A percentile compares a stretch with the other conserved stretches of the same genome.
Evolutionary conservation across 2,888 invertebrate genomes (phyloP).

Genomic region (Amaurobius ferox): DNA sequence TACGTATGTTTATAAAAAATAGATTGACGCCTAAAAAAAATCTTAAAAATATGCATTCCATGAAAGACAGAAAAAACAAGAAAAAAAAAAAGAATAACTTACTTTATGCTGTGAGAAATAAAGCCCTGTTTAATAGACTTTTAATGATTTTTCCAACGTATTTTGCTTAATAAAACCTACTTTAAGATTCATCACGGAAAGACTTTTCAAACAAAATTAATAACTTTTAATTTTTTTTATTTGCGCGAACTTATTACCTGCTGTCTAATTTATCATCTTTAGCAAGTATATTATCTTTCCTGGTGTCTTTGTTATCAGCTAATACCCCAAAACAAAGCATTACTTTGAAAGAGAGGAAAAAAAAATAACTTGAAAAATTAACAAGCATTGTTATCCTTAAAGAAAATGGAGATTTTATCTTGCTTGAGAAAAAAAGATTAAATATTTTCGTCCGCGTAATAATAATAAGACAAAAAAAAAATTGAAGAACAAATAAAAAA

Average conservation of each 20-base stretch:
- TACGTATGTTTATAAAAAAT: no score
- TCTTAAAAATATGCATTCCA: no score
- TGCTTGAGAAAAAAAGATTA: not conserved
- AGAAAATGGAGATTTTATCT: not conserved
- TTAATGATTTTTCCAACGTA: not conserved
- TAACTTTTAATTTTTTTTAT: not conserved
- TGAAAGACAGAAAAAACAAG: no score
- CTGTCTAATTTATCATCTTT: not conserved
- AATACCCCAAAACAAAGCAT: not conserved
- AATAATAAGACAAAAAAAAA: not conserved
- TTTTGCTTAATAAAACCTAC: not conserved
- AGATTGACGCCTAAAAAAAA: no score
- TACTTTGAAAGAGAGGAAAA: not conserved
- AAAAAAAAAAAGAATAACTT: not conserved
- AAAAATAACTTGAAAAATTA: not conserved
- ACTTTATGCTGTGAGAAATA: not conserved
- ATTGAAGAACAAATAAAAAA: not conserved
- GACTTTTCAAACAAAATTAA: not conserved
- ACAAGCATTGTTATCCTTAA: not conserved
- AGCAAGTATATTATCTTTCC: not conserved
- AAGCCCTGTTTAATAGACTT: not conserved
- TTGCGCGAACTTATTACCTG: not conserved
- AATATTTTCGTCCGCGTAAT: not conserved
- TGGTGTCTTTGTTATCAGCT: not conserved
- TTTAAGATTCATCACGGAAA: not conserved